Evolutionary conservation across 2,113 vertebrate genomes (phyloP), one percentile per base, ranked within the genome.

Genomic region (Egretta garzetta): DNA sequence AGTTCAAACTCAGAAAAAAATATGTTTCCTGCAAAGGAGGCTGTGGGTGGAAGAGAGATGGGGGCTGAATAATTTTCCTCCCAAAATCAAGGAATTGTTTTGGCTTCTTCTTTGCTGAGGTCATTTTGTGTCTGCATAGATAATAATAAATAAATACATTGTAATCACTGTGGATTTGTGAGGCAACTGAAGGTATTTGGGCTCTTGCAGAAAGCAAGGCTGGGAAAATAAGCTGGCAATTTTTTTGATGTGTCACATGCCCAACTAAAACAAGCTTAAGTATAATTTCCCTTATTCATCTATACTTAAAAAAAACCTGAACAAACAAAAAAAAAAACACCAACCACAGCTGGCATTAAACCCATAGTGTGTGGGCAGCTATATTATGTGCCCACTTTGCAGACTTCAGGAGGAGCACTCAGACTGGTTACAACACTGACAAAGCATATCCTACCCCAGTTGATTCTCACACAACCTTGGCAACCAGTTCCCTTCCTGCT

Each of bases 241-340:
- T 83, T 92, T 93, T 86, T 50, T 72, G 2, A 75, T 86, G 84
- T 68, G 45, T 88, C 93, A 76, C 14, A 80, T 60, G 85, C 73
- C 86, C 83, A 96, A 74, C 50, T 74, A 94, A 96, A 97, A 90
- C 82, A 92, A 95, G 16, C 23, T 94, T 83, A 96, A 83, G 80
- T 74, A 84, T 21, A 20, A 74, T 79, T 93, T 95, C 47, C 60
- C 64, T 88, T 92, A 84, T 68, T 96, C 75, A 93, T 89, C 88
- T 71, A 28, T 43, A 88, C 27, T 87, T 67, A 1, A 43, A 47
- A 39, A 32, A 27, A 22, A 16, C 52, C 60, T 4, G 23, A 45
- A 23, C 12, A 49, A 32, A 39, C 56, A 32, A 15, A 27, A 13
- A 43, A 33, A 47, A 27, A 18, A 30, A 11, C 24, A n/a, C 11